A percentile compares a stretch with the other conserved stretches of the same genome.
Conservation (phyloP, 2,888 invertebrate genomes). For the Leucophenga maculata region DNA sequence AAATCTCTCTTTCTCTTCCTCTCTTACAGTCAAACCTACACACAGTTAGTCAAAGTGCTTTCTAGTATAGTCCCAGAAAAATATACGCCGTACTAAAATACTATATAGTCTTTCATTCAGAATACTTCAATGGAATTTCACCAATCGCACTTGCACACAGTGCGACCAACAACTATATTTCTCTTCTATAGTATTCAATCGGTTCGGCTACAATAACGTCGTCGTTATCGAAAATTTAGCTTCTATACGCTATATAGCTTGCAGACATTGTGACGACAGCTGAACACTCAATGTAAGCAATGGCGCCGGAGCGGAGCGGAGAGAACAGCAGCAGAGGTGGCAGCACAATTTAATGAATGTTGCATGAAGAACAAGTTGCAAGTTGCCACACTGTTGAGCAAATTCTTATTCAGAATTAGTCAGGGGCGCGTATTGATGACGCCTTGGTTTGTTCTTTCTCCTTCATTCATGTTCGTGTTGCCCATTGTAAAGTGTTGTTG, state of each 20-base stretch:
- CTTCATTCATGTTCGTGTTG: conserved; percentile 58
- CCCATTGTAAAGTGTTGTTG: conserved; percentile 8
- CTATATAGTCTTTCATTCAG: conserved; percentile 28
- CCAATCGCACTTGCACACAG: conserved; percentile 22
- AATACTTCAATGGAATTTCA: conserved; percentile 33
- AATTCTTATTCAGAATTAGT: too few species aligned
- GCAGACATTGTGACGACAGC: conserved; percentile 61
- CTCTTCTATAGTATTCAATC: too few species aligned
- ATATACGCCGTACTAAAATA: not conserved
- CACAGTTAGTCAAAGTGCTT: too few species aligned
- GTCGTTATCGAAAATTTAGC: not conserved
- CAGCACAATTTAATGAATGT: conserved; percentile 6
- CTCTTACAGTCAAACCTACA: not conserved
- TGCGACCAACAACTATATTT: too few species aligned
- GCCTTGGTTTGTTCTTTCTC: conserved; percentile 48
- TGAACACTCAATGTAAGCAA: conserved; percentile 13
- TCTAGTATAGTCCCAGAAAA: not conserved
- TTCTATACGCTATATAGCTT: conserved; percentile 45
- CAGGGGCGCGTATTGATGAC: conserved; percentile 47
- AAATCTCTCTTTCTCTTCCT: too few species aligned
- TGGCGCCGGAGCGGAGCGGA: not conserved
- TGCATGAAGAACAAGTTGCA: conserved; percentile 29
- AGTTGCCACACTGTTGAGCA: not conserved
- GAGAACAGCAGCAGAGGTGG: not conserved
- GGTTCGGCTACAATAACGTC: not conserved